Conservation (phyloP, 2,888 invertebrate genomes). For the Ectemnius cavifrons region DNA sequence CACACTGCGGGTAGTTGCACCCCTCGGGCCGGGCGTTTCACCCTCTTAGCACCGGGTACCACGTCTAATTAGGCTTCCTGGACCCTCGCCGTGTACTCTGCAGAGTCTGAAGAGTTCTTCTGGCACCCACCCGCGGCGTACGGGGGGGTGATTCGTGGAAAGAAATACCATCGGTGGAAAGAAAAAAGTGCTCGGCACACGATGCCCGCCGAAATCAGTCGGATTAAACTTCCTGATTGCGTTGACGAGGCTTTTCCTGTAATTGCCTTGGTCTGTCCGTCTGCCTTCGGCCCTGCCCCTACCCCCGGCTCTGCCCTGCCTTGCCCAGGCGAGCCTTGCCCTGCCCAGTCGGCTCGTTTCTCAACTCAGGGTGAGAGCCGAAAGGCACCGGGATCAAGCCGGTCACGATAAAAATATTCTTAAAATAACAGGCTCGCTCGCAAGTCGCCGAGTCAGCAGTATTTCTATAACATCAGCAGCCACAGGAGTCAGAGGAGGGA, state of each 20-base stretch:
- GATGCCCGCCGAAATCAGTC: constrained; percentile 43
- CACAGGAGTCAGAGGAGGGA: not conserved
- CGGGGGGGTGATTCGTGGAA: constrained; percentile 23
- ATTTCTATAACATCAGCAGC: not conserved
- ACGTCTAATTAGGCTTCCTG: constrained; percentile 68
- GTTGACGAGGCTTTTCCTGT: constrained; percentile 38
- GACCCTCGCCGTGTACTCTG: constrained; percentile 56
- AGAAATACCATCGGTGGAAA: constrained; percentile 47
- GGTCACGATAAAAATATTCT: not conserved
- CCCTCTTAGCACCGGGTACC: constrained; percentile 45
- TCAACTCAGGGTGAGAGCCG: not conserved
- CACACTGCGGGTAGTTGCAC: constrained; percentile 5
- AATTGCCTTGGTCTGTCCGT: not conserved
- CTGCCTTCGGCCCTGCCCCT: not conserved
- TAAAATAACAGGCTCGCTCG: not conserved
- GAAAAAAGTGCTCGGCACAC: constrained; percentile 29
- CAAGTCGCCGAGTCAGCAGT: not conserved
- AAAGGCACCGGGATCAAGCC: not conserved
- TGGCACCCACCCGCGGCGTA: constrained; percentile 42
- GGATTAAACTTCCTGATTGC: constrained; percentile 47
- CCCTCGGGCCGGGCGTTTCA: constrained; percentile 26
- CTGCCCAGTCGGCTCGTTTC: not conserved
- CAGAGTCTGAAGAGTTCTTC: constrained; percentile 61
- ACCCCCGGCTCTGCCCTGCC: not conserved
- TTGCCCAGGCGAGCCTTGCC: not conserved